A percentile compares a stretch with the other conserved stretches of the same genome.
phyloP scores from a whole-genome alignment of 92 coral and sea anemone species.

The Chrysogorgia sp. region DNA sequence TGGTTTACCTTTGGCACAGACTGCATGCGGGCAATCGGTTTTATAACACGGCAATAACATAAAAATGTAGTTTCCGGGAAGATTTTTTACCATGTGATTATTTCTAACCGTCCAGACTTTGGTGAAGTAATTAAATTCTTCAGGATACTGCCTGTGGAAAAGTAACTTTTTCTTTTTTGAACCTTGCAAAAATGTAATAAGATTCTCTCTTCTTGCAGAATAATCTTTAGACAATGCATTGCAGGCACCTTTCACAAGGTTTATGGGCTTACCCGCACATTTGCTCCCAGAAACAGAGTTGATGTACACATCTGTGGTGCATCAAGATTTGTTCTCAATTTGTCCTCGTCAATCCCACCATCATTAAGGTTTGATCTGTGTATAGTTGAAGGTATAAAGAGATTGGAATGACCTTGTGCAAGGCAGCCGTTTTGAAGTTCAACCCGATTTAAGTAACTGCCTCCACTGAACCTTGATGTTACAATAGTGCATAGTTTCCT shows the following conservation, averaged over 20 bases:
- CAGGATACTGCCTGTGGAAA: constrained; percentile 32
- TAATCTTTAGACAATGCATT: constrained; percentile 4
- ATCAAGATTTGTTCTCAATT: constrained; percentile 34
- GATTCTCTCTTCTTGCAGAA: constrained; percentile 10
- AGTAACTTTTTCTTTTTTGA: constrained; percentile 34
- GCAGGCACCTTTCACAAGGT: constrained; percentile 42
- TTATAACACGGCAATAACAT: constrained; percentile 59
- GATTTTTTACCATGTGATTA: too few relatives aligned
- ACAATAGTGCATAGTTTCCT: constrained; percentile 25
- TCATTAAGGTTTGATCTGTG: constrained; percentile 26
- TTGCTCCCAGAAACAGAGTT: constrained; percentile 29
- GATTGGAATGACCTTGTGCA: constrained; percentile 26
- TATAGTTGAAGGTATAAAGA: constrained; percentile 47
- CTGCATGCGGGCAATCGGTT: constrained; percentile 55
- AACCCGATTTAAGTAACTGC: constrained; percentile 40
- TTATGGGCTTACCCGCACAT: constrained; percentile 23
- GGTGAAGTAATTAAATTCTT: constrained; percentile 42
- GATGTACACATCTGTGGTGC: constrained; percentile 36
- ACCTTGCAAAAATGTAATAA: constrained; percentile 39
- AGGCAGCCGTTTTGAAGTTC: constrained; percentile 54
- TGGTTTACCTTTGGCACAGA: constrained; percentile 46
- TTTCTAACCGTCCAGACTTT: constrained; percentile 57
- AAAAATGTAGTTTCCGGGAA: constrained; percentile 51
- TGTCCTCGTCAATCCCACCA: constrained; percentile 30
- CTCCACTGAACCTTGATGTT: constrained; percentile 36